phyloP scores from a whole-genome alignment of 2,113 vertebrate species.

The Engystomops pustulosus region DNA sequence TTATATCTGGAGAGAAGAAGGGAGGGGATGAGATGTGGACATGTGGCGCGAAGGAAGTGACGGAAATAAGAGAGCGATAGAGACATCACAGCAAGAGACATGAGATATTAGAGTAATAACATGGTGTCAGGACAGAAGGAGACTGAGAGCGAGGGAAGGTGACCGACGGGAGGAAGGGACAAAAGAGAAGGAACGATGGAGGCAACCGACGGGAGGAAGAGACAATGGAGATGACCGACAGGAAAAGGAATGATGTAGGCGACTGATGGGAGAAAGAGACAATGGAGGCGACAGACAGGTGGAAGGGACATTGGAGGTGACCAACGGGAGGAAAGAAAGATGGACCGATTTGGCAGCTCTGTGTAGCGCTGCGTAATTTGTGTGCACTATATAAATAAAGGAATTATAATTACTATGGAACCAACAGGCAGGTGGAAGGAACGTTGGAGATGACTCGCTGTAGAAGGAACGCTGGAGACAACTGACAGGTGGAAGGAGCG shows the following conservation, averaged over 20 bases:
- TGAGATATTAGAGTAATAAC: not conserved
- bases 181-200: not conserved
- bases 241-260: not conserved
- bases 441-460: no score
- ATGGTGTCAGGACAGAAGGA: not conserved
- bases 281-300: not conserved
- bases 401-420: no score
- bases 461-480: no score
- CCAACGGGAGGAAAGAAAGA: no score
- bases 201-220: not conserved
- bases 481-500: no score
- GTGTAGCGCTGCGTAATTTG: no score
- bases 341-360: no score
- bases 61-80: not conserved
- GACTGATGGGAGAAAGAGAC: not conserved
- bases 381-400: no score
- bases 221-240: not conserved
- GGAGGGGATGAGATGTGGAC: constrained; percentile 29
- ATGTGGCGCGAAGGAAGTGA: constrained; percentile 6
- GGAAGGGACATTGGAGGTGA: not conserved
- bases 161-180: not conserved
- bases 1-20: constrained; percentile 82
- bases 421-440: no score
- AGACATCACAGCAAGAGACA: not conserved
- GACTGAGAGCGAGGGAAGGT: not conserved